Conservation (phyloP, 2,113 vertebrate genomes). For the Pluvianellus socialis region DNA sequence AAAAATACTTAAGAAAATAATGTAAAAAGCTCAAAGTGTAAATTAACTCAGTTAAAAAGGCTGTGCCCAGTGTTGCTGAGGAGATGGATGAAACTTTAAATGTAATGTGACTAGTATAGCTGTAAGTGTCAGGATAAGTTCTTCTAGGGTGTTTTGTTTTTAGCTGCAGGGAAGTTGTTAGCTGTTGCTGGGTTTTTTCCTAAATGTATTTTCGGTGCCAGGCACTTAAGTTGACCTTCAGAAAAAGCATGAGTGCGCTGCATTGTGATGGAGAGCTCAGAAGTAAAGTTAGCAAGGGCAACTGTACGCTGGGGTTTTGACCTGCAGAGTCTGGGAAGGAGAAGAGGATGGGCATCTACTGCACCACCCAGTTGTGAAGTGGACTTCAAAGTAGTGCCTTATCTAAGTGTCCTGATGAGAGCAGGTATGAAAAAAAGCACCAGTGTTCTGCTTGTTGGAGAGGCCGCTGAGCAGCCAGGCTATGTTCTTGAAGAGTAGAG, state of each 20-base stretch:
- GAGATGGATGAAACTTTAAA: neutral
- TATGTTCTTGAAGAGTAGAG: neutral
- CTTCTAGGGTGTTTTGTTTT: neutral
- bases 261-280: neutral
- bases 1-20: neutral
- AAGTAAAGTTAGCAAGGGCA: neutral
- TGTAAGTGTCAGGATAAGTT: neutral
- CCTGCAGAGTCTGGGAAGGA: neutral
- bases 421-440: neutral
- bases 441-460: neutral
- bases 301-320: neutral
- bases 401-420: neutral
- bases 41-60: neutral
- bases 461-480: neutral
- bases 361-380: neutral
- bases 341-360: neutral
- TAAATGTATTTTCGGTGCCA: neutral
- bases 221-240: constrained; percentile 21
- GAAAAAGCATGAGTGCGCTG: neutral
- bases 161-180: constrained; percentile 9
- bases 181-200: neutral
- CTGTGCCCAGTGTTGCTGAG: neutral
- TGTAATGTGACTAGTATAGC: neutral
- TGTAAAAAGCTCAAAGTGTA: neutral
- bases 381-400: neutral